These are phyloP conservation scores for Lacanobia wlatinum DNA, from an alignment of 2,888 invertebrate species.

Conservation along the genomic window DNA sequence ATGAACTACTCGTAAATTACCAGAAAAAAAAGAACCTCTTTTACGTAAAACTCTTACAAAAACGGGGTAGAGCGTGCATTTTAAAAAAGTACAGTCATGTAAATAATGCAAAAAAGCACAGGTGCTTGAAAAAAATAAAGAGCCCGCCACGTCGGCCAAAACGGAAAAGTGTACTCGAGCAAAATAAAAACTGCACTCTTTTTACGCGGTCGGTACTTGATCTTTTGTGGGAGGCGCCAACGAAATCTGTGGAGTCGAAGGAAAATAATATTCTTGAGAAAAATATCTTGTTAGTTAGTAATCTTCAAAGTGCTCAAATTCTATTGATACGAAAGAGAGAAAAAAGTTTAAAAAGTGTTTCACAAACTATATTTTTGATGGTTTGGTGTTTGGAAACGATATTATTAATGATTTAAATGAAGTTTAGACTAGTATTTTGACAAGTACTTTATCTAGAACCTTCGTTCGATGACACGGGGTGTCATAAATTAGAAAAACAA, in stretches of 20 bases:
- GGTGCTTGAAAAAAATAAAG: constrained; percentile 84
- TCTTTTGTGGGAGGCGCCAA: constrained; percentile 79
- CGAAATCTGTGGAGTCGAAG: constrained; percentile 71
- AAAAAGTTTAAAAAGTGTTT: neutral
- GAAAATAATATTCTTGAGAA: neutral
- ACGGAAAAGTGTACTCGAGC: constrained; percentile 83
- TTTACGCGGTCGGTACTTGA: constrained; percentile 82
- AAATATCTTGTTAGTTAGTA: neutral
- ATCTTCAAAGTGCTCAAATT: neutral
- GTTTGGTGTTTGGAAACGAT: neutral
- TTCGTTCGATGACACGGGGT: neutral
- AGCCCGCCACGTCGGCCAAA: constrained; percentile 70
- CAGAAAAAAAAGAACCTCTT: constrained; percentile 36
- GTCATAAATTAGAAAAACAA: neutral
- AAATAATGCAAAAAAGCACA: constrained; percentile 77
- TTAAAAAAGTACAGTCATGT: constrained; percentile 63
- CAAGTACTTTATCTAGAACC: neutral
- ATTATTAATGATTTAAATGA: neutral
- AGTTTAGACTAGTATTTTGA: neutral
- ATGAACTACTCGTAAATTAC: constrained; percentile 45
- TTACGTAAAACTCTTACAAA: constrained; percentile 50
- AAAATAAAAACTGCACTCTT: constrained; percentile 85
- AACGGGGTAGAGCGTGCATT: constrained; percentile 52
- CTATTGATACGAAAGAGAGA: neutral
- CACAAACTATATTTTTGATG: no score